Percentiles rank a stretch among this genome's conserved stretches.
Evolutionary conservation across 1,140 invertebrate genomes (phyloP).

Genomic region (Luehdorfia chinensis): DNA sequence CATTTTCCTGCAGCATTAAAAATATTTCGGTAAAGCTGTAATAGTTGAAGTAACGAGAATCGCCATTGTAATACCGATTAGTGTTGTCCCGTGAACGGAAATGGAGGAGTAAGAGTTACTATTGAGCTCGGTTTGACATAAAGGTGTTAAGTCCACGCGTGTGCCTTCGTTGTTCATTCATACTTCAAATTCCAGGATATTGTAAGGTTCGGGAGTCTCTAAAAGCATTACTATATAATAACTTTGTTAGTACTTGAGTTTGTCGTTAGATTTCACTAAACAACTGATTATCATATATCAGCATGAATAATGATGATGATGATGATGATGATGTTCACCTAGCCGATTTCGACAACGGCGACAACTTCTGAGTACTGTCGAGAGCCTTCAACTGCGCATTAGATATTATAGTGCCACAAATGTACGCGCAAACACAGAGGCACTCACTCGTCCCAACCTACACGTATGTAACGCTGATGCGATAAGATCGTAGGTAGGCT

Average conservation of each 20-base stretch:
- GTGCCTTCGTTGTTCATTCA: conserved; percentile 23
- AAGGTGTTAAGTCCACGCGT: conserved; percentile 38
- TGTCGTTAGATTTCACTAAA: not conserved
- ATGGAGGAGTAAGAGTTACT: conserved; percentile 21
- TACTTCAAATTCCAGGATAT: conserved; percentile 5
- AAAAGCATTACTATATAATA: conserved; percentile 4
- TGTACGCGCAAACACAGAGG: no score
- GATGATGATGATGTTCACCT: no score
- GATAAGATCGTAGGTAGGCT: no score
- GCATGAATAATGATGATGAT: no score
- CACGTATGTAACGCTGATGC: no score
- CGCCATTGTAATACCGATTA: conserved; percentile 38
- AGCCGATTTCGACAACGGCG: no score
- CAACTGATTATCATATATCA: no score
- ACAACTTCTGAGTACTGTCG: no score
- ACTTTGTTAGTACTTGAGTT: conserved; percentile 1
- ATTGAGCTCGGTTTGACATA: conserved; percentile 26
- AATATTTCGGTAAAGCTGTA: conserved; percentile 24
- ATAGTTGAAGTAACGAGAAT: conserved; percentile 26
- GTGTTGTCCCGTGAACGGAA: conserved; percentile 38
- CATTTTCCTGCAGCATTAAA: conserved; percentile 13
- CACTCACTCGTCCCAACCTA: no score
- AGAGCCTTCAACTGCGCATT: no score
- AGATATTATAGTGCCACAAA: no score
- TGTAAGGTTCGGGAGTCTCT: not conserved